phyloP scores from a whole-genome alignment of 2,888 invertebrate species.

The Andrena trimmerana region DNA sequence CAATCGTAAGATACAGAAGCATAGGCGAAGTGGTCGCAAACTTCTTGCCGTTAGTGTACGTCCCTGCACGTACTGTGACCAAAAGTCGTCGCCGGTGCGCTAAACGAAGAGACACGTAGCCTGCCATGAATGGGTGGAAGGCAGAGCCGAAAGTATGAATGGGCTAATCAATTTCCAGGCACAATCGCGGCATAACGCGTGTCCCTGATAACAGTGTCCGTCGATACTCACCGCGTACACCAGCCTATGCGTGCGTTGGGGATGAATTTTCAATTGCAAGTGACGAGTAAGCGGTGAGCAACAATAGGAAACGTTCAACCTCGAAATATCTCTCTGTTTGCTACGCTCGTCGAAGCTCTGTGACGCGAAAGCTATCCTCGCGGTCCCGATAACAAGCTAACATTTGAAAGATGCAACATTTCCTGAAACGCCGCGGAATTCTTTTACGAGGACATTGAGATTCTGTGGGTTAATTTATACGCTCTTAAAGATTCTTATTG shows the following conservation, averaged over 20 bases:
- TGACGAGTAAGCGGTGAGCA: slow-evolving; percentile 36
- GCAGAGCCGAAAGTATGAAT: slow-evolving; percentile 69
- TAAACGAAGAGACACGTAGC: slow-evolving; percentile 55
- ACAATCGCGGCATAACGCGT: slow-evolving; percentile 61
- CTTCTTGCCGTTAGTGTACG: background rate
- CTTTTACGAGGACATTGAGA: background rate
- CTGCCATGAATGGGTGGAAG: slow-evolving; percentile 59
- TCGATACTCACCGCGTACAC: slow-evolving; percentile 21
- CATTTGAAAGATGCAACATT: background rate
- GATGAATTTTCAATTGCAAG: slow-evolving; percentile 62
- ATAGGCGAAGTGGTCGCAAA: background rate
- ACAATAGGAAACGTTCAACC: slow-evolving; percentile 39
- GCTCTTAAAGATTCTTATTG: background rate
- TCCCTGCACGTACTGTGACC: background rate
- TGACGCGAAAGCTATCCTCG: slow-evolving; percentile 25
- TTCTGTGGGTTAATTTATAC: background rate
- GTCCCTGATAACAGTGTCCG: slow-evolving; percentile 43
- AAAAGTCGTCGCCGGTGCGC: slow-evolving; percentile 36
- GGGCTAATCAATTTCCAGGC: slow-evolving; percentile 70
- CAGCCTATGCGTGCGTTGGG: slow-evolving; percentile 14
- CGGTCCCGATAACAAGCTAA: background rate
- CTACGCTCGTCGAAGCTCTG: slow-evolving; percentile 13
- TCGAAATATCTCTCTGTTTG: slow-evolving; percentile 9
- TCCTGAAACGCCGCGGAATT: background rate
- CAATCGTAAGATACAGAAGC: background rate